Evolutionary conservation across 1,140 invertebrate genomes (phyloP), one percentile per base, ranked within the genome.

Genomic region (Rhopalosiphum maidis): DNA sequence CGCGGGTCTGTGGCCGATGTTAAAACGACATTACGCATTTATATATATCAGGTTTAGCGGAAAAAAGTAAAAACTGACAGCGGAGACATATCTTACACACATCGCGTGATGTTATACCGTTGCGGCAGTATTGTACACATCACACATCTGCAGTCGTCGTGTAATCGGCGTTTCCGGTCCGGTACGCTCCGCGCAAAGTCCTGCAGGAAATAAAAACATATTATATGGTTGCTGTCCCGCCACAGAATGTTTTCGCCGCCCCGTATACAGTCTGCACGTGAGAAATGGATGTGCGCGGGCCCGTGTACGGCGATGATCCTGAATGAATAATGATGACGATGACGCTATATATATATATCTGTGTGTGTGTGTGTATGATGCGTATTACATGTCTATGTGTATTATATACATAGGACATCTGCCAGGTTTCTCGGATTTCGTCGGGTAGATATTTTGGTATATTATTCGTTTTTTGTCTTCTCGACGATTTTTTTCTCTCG

Each of bases 281-380:
- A 93, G 82, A 85, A 85, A 93, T 93, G 82, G 35, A 93, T 46
- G 82, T 48, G 46, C 15, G 48, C 48, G 35, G 87, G 35, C 48
- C n/a, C 5, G 60, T 77, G 60, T 6, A 77, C 60, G 60, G 88
- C 46, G 77, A 93, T 86, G 91, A 85, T 86, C 82, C 82, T 51
- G 91, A 55, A 93, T 93, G 91, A 93, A 93, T 93, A 93, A 93
- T 55, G 91, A 93, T 46, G 90, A 43, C 60, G 60, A 68, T 30
- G 60, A 68, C 30, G 30, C 11, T 54, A 54, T 54, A 30, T 46
- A 41, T 86, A 86, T 86, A 85, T 85, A 30, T 86, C 46, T 83
- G 8, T 25, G 8, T 25, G 87, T 46, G 18, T 60, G 21, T 23
- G 60, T 51, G 15, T 51, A 0, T 51, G 48, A 51, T 51, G 15